Evolutionary conservation across 2,888 invertebrate species (phyloP).

Genomic region (Lasioglossum vierecki): DNA sequence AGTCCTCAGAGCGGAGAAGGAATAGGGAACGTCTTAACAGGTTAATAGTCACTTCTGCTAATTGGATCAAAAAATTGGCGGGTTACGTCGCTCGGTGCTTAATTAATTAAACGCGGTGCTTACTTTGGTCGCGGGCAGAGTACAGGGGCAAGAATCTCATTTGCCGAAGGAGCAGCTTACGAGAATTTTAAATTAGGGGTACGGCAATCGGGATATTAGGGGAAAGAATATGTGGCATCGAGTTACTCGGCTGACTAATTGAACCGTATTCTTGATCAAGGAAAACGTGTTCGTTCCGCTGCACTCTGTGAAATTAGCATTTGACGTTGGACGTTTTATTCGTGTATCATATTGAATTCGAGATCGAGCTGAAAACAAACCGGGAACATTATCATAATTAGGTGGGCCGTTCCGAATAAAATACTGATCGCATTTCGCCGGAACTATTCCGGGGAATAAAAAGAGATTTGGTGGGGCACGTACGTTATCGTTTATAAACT

Average conservation of each 20-base stretch:
- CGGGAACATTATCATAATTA: constrained; percentile 3
- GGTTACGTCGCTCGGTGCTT: constrained; percentile 1
- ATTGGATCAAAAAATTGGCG: constrained; percentile 22
- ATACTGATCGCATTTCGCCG: not conserved
- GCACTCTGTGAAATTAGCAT: not conserved
- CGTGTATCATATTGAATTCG: not conserved
- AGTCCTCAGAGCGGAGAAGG: not conserved
- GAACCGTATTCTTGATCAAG: not conserved
- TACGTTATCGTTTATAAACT: constrained; percentile 35
- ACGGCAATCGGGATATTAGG: not conserved
- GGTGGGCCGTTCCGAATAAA: not conserved
- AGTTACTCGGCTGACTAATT: not conserved
- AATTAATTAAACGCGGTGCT: constrained; percentile 21
- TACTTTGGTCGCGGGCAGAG: not conserved
- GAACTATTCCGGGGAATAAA: not conserved
- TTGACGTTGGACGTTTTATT: not conserved
- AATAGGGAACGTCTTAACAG: not conserved
- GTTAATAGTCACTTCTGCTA: constrained; percentile 8
- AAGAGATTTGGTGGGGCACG: not conserved
- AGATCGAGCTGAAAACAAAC: not conserved
- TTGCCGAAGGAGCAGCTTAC: not conserved
- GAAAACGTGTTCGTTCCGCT: not conserved
- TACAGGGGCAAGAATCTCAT: not conserved
- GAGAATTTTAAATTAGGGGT: constrained; percentile 4
- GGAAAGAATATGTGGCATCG: not conserved